Evolutionary conservation across 2,113 vertebrate species (phyloP).

Genomic region (Candoia aspera): DNA sequence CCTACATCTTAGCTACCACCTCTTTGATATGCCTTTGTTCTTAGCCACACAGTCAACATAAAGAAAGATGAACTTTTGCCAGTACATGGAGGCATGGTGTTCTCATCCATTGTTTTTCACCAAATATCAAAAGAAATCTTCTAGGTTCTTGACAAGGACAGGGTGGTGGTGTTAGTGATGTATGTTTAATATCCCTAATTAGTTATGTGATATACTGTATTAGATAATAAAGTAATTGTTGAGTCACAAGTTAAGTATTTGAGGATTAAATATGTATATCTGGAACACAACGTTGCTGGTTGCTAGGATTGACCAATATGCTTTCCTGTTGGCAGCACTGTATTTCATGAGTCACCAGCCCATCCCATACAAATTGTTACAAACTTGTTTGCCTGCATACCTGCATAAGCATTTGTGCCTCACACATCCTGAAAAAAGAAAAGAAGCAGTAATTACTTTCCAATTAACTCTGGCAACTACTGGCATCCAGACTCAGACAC

Average conservation of each 20-base stretch:
- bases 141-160: conserved; percentile 3
- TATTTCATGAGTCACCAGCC: neutral
- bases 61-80: conserved; percentile 20
- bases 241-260: neutral
- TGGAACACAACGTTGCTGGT: neutral
- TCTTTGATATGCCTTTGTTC: neutral
- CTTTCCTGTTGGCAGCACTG: neutral
- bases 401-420: neutral
- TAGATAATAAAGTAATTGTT: neutral
- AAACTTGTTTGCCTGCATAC: neutral
- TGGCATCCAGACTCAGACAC: neutral
- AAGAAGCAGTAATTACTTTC: neutral
- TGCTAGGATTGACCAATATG: neutral
- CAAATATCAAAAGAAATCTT: conserved; percentile 37
- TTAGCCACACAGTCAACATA: neutral
- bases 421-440: conserved; percentile 1
- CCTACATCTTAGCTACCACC: neutral
- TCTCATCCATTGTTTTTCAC: conserved; percentile 24
- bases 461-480: neutral
- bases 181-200: neutral
- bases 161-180: neutral
- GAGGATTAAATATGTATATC: neutral
- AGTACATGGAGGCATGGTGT: conserved; percentile 4
- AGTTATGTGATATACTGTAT: neutral
- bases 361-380: neutral